Evolutionary conservation across 2,113 vertebrate genomes (phyloP).

Genomic region (Eulemur rufifrons): DNA sequence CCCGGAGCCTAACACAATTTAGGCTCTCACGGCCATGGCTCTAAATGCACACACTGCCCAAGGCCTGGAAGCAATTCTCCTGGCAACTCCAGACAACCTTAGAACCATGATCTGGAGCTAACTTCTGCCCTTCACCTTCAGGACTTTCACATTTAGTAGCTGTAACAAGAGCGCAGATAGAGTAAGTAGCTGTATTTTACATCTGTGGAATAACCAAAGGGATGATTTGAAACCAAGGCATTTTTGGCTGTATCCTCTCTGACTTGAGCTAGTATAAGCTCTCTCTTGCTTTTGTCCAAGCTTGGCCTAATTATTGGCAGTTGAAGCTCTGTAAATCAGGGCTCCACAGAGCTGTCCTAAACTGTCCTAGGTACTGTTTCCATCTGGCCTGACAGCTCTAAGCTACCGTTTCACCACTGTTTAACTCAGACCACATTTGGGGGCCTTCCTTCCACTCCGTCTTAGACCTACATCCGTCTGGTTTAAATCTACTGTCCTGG

Average conservation of each 20-base stretch:
- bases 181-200: not conserved
- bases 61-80: not conserved
- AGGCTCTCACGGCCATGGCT: not conserved
- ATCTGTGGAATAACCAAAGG: not conserved
- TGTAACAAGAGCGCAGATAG: not conserved
- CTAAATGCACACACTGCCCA: not conserved
- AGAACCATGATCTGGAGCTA: slow-evolving; percentile 45
- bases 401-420: slow-evolving; percentile 90
- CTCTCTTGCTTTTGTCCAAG: slow-evolving; percentile 75
- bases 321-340: slow-evolving; percentile 80
- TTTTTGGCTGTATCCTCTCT: slow-evolving; percentile 68
- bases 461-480: slow-evolving; percentile 86
- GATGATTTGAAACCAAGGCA: slow-evolving; percentile 49
- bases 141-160: not conserved
- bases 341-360: slow-evolving; percentile 77
- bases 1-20: not conserved
- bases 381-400: slow-evolving; percentile 90
- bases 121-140: not conserved
- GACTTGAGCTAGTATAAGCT: slow-evolving; percentile 61
- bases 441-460: slow-evolving; percentile 69
- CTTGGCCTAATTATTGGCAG: slow-evolving; percentile 78
- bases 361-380: slow-evolving; percentile 80
- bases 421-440: slow-evolving; percentile 92
- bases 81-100: not conserved
- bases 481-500: slow-evolving; percentile 88